These are phyloP conservation scores for Bombus ignitus DNA, from an alignment of 1,140 invertebrate genomes.

Conservation along the genomic window DNA sequence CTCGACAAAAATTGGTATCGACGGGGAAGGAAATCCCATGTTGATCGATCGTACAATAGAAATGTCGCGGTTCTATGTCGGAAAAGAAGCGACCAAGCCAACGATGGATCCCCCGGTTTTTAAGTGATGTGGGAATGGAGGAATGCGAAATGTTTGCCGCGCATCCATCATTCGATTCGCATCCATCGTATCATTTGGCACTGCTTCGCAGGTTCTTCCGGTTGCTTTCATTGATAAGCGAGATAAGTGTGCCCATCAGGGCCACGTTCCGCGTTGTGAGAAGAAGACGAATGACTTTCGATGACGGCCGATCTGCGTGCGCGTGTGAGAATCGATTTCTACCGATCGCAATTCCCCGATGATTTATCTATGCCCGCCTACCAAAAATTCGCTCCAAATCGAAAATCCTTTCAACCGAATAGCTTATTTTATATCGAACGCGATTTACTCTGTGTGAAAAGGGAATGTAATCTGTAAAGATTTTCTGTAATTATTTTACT, in stretches of 20 bases:
- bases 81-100: background rate
- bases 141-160: conserved; percentile 60
- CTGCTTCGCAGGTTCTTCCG: conserved; percentile 61
- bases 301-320: conserved; percentile 53
- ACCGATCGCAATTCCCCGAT: conserved; percentile 26
- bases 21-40: conserved; percentile 22
- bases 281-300: conserved; percentile 67
- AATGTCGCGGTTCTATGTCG: conserved; percentile 36
- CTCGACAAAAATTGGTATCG: conserved; percentile 17
- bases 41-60: conserved; percentile 59
- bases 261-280: conserved; percentile 4
- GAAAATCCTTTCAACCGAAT: background rate
- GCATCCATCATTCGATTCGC: conserved; percentile 70
- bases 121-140: conserved; percentile 70
- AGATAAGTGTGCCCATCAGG: conserved; percentile 65
- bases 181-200: conserved; percentile 66
- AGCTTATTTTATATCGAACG: conserved; percentile 3
- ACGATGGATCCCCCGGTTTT: conserved; percentile 54
- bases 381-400: conserved; percentile 1
- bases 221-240: conserved; percentile 68
- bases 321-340: conserved; percentile 39
- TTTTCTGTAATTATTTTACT: background rate
- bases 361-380: conserved; percentile 12
- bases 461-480: background rate
- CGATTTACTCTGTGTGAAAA: too few species aligned